phyloP scores from a whole-genome alignment of 2,113 vertebrate genomes.

The Microtus pennsylvanicus region DNA sequence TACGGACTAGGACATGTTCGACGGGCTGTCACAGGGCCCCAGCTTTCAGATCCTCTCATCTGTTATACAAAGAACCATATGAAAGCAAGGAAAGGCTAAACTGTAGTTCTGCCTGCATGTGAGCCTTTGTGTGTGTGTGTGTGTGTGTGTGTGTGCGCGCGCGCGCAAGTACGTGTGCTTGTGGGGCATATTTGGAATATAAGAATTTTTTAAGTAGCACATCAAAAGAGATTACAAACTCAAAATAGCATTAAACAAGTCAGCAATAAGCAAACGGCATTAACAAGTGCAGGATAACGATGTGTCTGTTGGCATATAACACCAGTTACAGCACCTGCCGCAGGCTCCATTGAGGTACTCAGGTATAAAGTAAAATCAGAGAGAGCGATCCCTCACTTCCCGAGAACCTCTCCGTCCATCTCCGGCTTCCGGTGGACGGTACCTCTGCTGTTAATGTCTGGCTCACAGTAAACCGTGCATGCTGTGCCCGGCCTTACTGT shows the following conservation, averaged over 20 bases:
- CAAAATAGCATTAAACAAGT: conserved; percentile 50
- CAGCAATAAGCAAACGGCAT: conserved; percentile 26
- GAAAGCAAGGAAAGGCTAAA: background rate
- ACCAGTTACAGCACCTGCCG: background rate
- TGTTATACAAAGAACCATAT: background rate
- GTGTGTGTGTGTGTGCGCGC: too few relatives aligned
- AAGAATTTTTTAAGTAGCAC: conserved; percentile 38
- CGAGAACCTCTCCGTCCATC: background rate
- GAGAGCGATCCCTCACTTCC: background rate
- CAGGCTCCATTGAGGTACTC: background rate
- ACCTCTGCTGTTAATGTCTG: background rate
- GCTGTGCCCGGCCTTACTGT: background rate
- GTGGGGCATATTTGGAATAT: conserved; percentile 5
- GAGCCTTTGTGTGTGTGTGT: background rate
- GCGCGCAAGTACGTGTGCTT: background rate
- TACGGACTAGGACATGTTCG: background rate
- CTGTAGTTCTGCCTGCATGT: background rate
- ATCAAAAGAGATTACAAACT: conserved; percentile 41
- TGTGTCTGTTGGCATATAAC: background rate
- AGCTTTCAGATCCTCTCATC: background rate
- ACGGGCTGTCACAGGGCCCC: background rate
- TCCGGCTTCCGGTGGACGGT: background rate
- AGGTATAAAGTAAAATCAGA: background rate
- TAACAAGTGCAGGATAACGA: background rate
- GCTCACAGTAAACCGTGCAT: background rate